These are phyloP conservation scores for Mandrillus leucophaeus DNA, from an alignment of 2,113 vertebrate genomes.

Conservation along the genomic window DNA sequence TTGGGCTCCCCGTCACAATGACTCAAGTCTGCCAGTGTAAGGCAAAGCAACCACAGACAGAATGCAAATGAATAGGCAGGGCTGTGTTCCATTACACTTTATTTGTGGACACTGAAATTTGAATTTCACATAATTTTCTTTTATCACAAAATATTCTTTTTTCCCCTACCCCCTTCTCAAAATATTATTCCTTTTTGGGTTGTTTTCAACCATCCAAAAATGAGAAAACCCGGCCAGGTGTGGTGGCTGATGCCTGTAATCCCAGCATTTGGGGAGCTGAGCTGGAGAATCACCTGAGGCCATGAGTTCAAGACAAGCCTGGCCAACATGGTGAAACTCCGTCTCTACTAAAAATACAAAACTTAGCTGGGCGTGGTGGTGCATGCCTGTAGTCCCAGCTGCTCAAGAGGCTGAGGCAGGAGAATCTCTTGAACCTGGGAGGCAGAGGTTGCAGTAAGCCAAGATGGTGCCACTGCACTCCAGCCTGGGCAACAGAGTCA, in stretches of 20 bases:
- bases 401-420: background rate
- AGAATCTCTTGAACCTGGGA: background rate
- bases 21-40: background rate
- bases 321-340: background rate
- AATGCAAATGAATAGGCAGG: background rate
- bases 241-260: background rate
- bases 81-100: background rate
- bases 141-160: background rate
- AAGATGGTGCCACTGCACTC: background rate
- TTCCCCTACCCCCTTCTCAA: background rate
- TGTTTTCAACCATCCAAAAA: background rate
- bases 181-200: background rate
- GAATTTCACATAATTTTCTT: slow-evolving; percentile 5
- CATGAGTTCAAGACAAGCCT: background rate
- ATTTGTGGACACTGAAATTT: background rate
- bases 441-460: background rate
- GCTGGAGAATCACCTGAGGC: background rate
- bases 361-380: background rate
- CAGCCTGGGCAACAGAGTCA: no score
- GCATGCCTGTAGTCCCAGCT: background rate
- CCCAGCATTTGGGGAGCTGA: background rate
- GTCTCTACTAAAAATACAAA: background rate
- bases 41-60: background rate
- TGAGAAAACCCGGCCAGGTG: background rate
- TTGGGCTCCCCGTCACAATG: background rate